Percentiles rank a stretch among this genome's conserved stretches.
phyloP scores from a whole-genome alignment of 2,113 vertebrate genomes.

The Piprites chloris region DNA sequence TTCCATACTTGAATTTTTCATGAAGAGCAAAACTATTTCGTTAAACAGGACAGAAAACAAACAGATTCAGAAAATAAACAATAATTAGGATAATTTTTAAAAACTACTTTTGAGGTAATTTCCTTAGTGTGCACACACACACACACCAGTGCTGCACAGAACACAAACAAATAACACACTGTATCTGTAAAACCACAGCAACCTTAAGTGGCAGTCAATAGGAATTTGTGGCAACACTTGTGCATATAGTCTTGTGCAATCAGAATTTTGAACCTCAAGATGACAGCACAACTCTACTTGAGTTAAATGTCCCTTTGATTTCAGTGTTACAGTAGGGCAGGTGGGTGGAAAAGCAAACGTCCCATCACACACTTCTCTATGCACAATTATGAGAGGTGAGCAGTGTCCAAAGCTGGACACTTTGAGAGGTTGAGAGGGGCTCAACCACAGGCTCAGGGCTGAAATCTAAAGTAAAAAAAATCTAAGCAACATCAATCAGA shows the following conservation, averaged over 20 bases:
- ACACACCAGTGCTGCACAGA: not conserved
- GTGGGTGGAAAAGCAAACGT: not conserved
- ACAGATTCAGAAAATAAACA: not conserved
- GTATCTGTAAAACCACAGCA: not conserved
- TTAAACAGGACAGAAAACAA: not conserved
- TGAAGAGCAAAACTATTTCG: not conserved
- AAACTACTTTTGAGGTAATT: not conserved
- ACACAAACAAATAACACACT: not conserved
- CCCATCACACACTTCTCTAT: not conserved
- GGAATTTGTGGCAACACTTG: accelerated
- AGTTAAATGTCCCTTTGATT: not conserved
- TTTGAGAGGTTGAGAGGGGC: not conserved
- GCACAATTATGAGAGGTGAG: not conserved
- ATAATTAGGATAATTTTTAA: not conserved
- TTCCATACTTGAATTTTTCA: not conserved
- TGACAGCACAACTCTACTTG: not conserved
- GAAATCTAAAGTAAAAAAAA: not conserved
- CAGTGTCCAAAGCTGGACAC: not conserved
- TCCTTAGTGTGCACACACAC: not conserved
- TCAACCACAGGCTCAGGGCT: not conserved
- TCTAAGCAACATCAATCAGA: not conserved
- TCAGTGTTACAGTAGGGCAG: not conserved
- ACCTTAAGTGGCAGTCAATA: not conserved
- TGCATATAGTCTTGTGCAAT: not conserved
- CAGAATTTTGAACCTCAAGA: not conserved